Conservation (phyloP, 2,113 vertebrate species). For the Lethenteron camtschaticum region DNA sequence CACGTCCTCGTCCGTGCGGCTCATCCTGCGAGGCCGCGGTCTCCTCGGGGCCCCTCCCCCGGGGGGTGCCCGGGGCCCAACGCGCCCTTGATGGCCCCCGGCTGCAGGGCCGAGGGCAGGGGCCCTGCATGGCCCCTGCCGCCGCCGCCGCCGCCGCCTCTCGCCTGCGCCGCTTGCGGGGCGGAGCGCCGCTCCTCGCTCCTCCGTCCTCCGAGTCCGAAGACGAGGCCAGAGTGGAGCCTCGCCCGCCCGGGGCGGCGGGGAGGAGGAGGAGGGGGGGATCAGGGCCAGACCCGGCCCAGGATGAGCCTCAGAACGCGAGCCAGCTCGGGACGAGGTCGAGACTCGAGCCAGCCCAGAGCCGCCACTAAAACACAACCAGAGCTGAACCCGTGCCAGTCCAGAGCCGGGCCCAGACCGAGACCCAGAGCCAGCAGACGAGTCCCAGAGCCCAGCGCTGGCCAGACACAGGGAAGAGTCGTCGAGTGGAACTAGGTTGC, state of each 20-base stretch:
- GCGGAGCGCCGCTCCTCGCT: slow-evolving; percentile 9
- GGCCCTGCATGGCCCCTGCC: not conserved
- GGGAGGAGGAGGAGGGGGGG: not conserved
- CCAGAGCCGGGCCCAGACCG: too few relatives aligned
- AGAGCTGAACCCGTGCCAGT: too few relatives aligned
- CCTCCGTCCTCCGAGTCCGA: slow-evolving; percentile 10
- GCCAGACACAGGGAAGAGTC: too few relatives aligned
- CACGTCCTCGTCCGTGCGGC: slow-evolving; percentile 8
- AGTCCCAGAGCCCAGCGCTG: too few relatives aligned
- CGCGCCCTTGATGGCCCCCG: not conserved
- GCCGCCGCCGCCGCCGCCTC: not conserved
- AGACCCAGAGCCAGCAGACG: too few relatives aligned
- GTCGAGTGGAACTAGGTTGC: too few relatives aligned
- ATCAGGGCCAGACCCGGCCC: slow-evolving; percentile 4
- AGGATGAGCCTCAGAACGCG: not conserved
- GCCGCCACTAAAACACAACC: too few relatives aligned
- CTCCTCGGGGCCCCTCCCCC: not conserved
- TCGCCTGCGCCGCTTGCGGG: slow-evolving; percentile 1
- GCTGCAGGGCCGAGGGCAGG: not conserved
- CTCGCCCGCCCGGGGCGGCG: not conserved
- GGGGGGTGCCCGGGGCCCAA: not conserved
- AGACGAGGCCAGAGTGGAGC: slow-evolving; percentile 10
- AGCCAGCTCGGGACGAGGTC: too few relatives aligned
- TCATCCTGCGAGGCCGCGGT: not conserved
- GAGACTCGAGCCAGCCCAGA: too few relatives aligned